Percentiles rank a stretch among this genome's conserved stretches.
phyloP scores from a whole-genome alignment of 2,113 vertebrate species.

The Tautogolabrus adspersus region DNA sequence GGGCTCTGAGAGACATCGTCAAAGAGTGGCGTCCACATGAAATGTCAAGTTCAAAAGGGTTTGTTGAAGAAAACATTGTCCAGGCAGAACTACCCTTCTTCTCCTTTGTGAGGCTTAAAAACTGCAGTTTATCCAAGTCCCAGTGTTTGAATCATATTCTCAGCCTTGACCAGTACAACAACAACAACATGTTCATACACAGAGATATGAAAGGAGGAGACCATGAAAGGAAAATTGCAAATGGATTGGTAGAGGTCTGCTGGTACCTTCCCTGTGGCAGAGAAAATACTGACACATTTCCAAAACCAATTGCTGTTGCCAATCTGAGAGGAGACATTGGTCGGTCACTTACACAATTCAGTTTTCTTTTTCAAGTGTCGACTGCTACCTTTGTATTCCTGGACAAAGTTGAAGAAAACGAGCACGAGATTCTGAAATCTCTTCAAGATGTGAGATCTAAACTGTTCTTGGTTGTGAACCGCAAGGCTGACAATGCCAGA shows the following conservation, averaged over 20 bases:
- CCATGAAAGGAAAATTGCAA: slow-evolving; percentile 63
- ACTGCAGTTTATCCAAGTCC: slow-evolving; percentile 82
- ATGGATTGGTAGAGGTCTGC: slow-evolving; percentile 80
- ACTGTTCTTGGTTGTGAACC: slow-evolving; percentile 58
- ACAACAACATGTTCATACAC: slow-evolving; percentile 80
- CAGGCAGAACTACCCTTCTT: slow-evolving; percentile 53
- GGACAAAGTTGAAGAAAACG: slow-evolving; percentile 71
- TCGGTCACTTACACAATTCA: slow-evolving; percentile 66
- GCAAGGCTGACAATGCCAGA: background rate
- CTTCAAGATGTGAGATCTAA: slow-evolving; percentile 42
- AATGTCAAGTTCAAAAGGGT: slow-evolving; percentile 42
- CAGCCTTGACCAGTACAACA: slow-evolving; percentile 61
- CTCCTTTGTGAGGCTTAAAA: slow-evolving; percentile 83
- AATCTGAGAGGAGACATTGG: slow-evolving; percentile 78
- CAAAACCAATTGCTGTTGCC: slow-evolving; percentile 67
- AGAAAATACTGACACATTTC: slow-evolving; percentile 53
- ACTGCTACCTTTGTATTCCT: slow-evolving; percentile 80
- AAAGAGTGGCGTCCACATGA: slow-evolving; percentile 55
- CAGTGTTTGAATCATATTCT: slow-evolving; percentile 79
- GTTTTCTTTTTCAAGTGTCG: slow-evolving; percentile 80
- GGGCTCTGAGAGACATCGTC: slow-evolving; percentile 77
- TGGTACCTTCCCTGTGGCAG: slow-evolving; percentile 78
- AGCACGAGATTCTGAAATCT: slow-evolving; percentile 61
- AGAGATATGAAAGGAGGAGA: slow-evolving; percentile 55
- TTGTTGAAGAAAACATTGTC: slow-evolving; percentile 65